Base-by-base conservation (phyloP, 30 jellyfish, hydroid and myxozoan genomes). In the Aurelia aurita complex sp. Pacific region DNA sequence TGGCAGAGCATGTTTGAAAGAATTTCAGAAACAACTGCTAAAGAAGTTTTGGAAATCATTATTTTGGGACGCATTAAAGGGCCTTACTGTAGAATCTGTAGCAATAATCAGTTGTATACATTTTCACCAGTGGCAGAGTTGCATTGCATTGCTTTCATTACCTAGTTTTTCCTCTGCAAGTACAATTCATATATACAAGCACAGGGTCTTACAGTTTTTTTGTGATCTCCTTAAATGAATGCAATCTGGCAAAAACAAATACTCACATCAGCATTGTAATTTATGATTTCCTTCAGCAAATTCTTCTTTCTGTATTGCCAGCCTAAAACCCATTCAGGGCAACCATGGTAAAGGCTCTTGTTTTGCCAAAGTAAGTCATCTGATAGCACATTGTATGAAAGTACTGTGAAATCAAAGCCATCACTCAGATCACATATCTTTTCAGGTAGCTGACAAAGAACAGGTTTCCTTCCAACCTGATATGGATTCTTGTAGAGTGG, bases 301-400 rank as follows among this genome's bases (percentile, higher is more conserved):
- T 90, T 95, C 12, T 69, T 43, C 60, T 85, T 89, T 52, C 99
- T 77, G 53, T 95, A 95, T 1, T 81, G 87, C 99, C 99, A 95
- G 35, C 75, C 76, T 46, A 76, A 82, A 23, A 88, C 40, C 86
- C 91, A 66, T 23, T 82, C 91, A 16, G 85, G 88, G 57, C 91
- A 73, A 32, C 80, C 82, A 12, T 52, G n/a, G 51, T 95, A 95
- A 4, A 95, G 90, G 55, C 75, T 52, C 13, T 19, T 73, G 72
- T 90, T 95, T 38, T 95, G 92, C 66, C 87, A 72, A 14, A 95
- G 89, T 19, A 95, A 77, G 5, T 67, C 57, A 69, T 95, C 99
- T 40, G 99, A 94, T 13, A 95, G 85, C 32, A 95, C 96, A 86
- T 95, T 95, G 85, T 95, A 95, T n/a, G 98, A 89, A 35, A 96